Evolutionary conservation across 1,140 invertebrate species (phyloP).

Genomic region (Diprion similis): DNA sequence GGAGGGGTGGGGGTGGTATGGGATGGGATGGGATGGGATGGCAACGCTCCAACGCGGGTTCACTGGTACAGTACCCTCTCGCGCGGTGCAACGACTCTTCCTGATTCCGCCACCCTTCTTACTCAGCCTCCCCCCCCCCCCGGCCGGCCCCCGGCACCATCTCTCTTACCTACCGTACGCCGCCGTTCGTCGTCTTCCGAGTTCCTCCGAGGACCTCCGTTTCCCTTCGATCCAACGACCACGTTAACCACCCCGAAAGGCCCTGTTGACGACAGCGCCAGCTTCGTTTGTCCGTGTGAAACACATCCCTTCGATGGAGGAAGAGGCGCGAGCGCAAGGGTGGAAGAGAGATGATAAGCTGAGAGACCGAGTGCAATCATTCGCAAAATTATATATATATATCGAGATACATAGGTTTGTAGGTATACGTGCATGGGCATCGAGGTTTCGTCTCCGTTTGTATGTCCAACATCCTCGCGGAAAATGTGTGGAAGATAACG

Average conservation of each 20-base stretch:
- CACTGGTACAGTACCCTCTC: constrained; percentile 62
- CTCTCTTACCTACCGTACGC: background rate
- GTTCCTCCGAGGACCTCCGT: background rate
- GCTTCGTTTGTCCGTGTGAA: background rate
- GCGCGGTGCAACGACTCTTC: constrained; percentile 56
- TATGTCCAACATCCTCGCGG: too few relatives aligned
- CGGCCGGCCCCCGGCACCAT: background rate
- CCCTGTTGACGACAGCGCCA: background rate
- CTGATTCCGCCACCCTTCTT: constrained; percentile 46
- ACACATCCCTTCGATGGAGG: background rate
- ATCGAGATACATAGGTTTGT: background rate
- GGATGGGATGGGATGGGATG: constrained; percentile 24
- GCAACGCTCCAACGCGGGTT: constrained; percentile 42
- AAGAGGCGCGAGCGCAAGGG: background rate
- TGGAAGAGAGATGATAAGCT: background rate
- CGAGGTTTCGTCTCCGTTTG: too few relatives aligned
- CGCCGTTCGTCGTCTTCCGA: background rate
- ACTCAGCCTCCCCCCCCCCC: background rate
- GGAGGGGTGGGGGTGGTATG: constrained; percentile 18
- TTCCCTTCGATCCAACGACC: background rate
- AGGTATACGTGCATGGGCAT: background rate
- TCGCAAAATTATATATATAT: background rate
- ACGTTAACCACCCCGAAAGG: background rate
- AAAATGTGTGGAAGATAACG: too few relatives aligned
- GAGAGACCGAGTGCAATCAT: background rate